These are phyloP conservation scores for Macrophya annulata DNA, from an alignment of 2,888 invertebrate genomes.

Conservation along the genomic window DNA sequence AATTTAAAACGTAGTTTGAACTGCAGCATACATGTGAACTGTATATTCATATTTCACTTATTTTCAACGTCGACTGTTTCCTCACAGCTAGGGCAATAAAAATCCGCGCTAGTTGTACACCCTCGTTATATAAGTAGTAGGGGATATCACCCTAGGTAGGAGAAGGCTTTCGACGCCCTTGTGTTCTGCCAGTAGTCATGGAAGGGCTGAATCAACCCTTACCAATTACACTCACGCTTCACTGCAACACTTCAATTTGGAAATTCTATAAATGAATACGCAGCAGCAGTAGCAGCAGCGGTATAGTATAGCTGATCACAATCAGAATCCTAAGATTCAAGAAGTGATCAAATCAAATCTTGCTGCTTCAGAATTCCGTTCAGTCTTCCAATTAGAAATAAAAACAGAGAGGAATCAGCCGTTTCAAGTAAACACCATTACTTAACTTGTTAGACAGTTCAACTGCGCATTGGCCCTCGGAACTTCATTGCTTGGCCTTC, in stretches of 20 bases:
- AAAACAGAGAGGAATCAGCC: background rate
- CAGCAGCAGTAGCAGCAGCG: background rate
- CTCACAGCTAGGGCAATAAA: background rate
- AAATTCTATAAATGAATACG: background rate
- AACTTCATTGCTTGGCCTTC: background rate
- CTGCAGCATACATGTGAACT: background rate
- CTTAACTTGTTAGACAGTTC: background rate
- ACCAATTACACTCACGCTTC: constrained; percentile 46
- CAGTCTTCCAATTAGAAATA: background rate
- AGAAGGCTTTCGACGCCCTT: constrained; percentile 44
- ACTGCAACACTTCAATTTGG: constrained; percentile 1
- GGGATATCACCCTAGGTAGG: constrained; percentile 1
- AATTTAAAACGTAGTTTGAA: background rate
- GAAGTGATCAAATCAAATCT: background rate
- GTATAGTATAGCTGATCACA: background rate
- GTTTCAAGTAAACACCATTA: background rate
- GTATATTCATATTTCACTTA: background rate
- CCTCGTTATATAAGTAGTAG: background rate
- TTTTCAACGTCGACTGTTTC: constrained; percentile 3
- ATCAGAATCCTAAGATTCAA: background rate
- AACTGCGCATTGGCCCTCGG: background rate
- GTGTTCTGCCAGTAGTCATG: constrained; percentile 20
- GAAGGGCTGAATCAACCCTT: constrained; percentile 62
- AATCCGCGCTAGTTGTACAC: constrained; percentile 14
- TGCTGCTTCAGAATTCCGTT: background rate